Evolutionary conservation across 2,888 invertebrate species (phyloP).

Genomic region (Andrena hattorfiana): DNA sequence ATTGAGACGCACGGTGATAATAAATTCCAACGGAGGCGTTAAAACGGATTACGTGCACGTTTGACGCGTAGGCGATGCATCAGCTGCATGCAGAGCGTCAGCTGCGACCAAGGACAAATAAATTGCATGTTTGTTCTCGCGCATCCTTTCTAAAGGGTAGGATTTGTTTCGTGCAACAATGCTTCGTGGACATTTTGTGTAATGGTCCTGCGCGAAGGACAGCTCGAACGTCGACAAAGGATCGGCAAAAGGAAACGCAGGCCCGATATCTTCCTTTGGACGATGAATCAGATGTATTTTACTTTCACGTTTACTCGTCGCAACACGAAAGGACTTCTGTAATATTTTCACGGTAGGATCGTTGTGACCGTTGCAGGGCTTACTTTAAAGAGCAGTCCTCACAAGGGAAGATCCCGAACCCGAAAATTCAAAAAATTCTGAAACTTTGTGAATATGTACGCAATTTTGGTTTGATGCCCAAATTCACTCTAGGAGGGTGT

Average conservation of each 20-base stretch:
- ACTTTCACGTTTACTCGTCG: not conserved
- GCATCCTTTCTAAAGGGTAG: not conserved
- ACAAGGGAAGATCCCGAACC: too few species aligned
- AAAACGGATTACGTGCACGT: slow-evolving; percentile 11
- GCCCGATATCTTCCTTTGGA: not conserved
- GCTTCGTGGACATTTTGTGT: not conserved
- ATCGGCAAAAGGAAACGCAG: not conserved
- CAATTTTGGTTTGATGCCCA: too few species aligned
- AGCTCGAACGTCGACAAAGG: not conserved
- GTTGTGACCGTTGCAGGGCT: not conserved
- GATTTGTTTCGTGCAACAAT: not conserved
- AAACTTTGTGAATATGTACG: too few species aligned
- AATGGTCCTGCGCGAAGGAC: not conserved
- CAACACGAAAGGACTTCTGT: not conserved
- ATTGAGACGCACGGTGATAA: not conserved
- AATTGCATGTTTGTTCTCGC: slow-evolving; percentile 1
- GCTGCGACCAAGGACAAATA: not conserved
- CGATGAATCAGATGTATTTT: not conserved
- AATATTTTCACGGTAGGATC: not conserved
- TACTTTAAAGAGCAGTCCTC: too few species aligned
- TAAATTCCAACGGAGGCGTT: not conserved
- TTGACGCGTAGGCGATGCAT: not conserved
- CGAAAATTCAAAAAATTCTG: too few species aligned
- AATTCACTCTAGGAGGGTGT: too few species aligned
- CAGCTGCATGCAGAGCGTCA: not conserved